A percentile compares a stretch with the other conserved stretches of the same genome.
Conservation (phyloP, 2,888 invertebrate genomes). For the Melikaiella ostensackeni region DNA sequence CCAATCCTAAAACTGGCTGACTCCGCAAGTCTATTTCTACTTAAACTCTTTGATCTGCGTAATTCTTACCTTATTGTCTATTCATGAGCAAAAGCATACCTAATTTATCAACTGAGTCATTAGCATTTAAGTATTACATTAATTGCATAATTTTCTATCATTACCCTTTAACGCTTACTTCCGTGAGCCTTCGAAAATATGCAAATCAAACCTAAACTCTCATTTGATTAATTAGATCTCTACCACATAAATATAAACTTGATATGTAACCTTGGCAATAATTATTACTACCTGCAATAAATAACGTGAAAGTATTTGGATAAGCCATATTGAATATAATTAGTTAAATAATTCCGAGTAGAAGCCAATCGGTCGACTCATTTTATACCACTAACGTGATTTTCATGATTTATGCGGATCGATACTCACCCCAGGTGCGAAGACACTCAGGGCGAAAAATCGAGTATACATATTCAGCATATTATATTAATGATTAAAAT, state of each 20-base stretch:
- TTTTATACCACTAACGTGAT: slow-evolving; percentile 4
- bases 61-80: neutral
- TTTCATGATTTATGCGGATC: slow-evolving; percentile 29
- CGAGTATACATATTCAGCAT: slow-evolving; percentile 44
- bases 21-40: neutral
- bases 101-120: neutral
- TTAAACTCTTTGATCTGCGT: neutral
- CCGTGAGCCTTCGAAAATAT: neutral
- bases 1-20: neutral
- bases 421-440: slow-evolving; percentile 46
- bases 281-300: slow-evolving; percentile 18
- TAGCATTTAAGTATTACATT: neutral
- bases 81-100: neutral
- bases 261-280: neutral
- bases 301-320: neutral
- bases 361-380: slow-evolving; percentile 23
- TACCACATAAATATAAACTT: neutral
- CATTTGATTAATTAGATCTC: neutral
- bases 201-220: neutral
- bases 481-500: slow-evolving; percentile 53
- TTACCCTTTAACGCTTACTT: neutral
- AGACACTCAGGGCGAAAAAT: slow-evolving; percentile 45
- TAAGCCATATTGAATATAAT: slow-evolving; percentile 17
- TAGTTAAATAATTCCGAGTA: neutral
- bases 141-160: neutral